A percentile compares a stretch with the other conserved stretches of the same genome.
These are phyloP conservation scores for Ridgeia piscesae DNA, from an alignment of 1,140 invertebrate genomes.

Conservation along the genomic window DNA sequence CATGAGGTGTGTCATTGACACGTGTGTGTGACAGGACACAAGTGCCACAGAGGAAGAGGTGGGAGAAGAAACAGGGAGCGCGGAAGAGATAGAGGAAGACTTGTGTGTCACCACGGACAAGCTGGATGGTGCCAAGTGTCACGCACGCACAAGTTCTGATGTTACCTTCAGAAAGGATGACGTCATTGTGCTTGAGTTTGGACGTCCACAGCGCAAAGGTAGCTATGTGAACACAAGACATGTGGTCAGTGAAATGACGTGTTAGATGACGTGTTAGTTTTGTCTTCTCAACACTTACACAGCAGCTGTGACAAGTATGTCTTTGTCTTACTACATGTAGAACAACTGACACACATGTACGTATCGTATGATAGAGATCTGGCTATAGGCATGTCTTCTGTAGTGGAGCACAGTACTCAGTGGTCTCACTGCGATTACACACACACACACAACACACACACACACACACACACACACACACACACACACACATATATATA, in stretches of 20 bases:
- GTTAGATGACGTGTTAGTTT: neutral
- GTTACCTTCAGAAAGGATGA: slow-evolving; percentile 33
- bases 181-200: slow-evolving; percentile 48
- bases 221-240: neutral
- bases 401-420: no score
- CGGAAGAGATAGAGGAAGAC: slow-evolving; percentile 41
- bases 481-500: no score
- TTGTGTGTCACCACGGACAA: slow-evolving; percentile 36
- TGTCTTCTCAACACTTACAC: no score
- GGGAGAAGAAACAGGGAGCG: slow-evolving; percentile 6
- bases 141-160: slow-evolving; percentile 20
- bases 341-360: no score
- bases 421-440: no score
- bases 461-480: no score
- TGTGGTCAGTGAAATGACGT: neutral
- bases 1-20: neutral
- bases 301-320: no score
- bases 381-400: no score
- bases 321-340: no score
- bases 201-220: slow-evolving; percentile 20
- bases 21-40: neutral
- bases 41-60: neutral
- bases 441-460: no score
- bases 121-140: slow-evolving; percentile 9
- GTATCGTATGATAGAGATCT: no score